Percentiles rank a stretch among this genome's conserved stretches.
These are phyloP conservation scores for Tiaroga cobitis DNA, from an alignment of 2,797 vertebrate species.

Conservation along the genomic window DNA sequence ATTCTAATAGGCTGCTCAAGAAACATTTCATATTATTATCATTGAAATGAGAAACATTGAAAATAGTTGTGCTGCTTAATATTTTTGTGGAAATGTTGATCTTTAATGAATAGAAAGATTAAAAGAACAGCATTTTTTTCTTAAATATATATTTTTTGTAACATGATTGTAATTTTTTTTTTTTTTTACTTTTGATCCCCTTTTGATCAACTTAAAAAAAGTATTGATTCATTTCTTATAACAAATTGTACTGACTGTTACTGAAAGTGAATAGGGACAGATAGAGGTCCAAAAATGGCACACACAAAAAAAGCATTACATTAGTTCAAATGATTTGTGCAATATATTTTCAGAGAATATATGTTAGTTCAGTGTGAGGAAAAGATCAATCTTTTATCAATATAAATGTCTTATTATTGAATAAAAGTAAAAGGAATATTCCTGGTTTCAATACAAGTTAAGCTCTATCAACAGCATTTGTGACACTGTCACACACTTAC, in stretches of 20 bases:
- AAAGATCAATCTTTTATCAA: neutral
- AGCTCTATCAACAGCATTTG: neutral
- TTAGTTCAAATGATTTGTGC: neutral
- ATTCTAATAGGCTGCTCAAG: neutral
- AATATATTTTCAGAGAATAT: neutral
- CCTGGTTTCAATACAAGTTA: neutral
- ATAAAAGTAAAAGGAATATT: neutral
- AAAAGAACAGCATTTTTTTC: neutral
- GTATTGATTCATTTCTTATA: neutral
- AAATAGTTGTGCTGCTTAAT: neutral
- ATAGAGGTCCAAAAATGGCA: neutral
- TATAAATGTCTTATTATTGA: neutral
- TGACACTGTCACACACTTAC: neutral
- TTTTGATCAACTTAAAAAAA: too few relatives aligned
- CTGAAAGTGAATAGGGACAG: neutral
- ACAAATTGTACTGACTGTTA: neutral
- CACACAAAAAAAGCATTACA: neutral
- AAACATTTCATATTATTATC: neutral
- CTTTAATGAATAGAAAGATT: neutral
- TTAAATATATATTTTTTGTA: neutral
- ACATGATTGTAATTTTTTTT: too few relatives aligned
- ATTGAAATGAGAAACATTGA: neutral
- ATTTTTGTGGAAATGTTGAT: neutral
- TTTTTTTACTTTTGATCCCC: too few relatives aligned
- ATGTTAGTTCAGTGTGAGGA: neutral